Base-by-base conservation (phyloP, 2,888 invertebrate species). In the Seira musarum region DNA sequence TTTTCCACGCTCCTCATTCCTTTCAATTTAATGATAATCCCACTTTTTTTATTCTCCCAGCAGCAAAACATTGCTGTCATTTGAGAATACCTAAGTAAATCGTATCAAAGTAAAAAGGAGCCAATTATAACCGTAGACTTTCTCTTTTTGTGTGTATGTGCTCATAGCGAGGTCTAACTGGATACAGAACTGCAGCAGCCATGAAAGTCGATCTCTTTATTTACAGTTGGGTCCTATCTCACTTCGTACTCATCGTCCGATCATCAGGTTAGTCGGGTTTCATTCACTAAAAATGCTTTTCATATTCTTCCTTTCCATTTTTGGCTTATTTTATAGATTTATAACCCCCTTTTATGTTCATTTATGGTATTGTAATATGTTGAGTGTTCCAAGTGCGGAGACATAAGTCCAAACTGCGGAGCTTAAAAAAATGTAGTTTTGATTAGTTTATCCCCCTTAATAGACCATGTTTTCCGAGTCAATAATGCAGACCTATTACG, bases 221-320 rank as follows among this genome's bases (percentile, higher is more conserved):
- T 64, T 84, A 70, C 63, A 81, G 84, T 61, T 84, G 81, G 81
- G 76, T 81, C 77, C 68, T 84, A 40, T 82, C 79, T 61, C 82
- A 81, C 46, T 65, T 74, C 66, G 63, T 84, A 69, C 76, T 81
- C 30, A 73, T 81, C 76, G 84, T 84, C 65, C 78, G 81, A 70
- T 82, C 49, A n/a, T n/a, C 84, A 84, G 84, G 84, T 84, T 81
- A 17, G 83, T 15, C 15, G 13, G 2, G 49, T 49, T 49, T n/a
- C 49, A 49, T 13, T 49, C 49, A 49, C n/a, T n/a, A 49, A 15
- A 49, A 49, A 3, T n/a, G 15, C 6, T 49, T 8, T 5, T 5
- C 30, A 30, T 30, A 5, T 30, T 30, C 30, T 5, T 2, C 30
- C 15, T 49, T 13, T 49, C 6, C 2, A 49, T 49, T 49, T 49